A percentile compares a stretch with the other conserved stretches of the same genome.
phyloP scores from a whole-genome alignment of 2,888 invertebrate species.

The Tachina grossa region DNA sequence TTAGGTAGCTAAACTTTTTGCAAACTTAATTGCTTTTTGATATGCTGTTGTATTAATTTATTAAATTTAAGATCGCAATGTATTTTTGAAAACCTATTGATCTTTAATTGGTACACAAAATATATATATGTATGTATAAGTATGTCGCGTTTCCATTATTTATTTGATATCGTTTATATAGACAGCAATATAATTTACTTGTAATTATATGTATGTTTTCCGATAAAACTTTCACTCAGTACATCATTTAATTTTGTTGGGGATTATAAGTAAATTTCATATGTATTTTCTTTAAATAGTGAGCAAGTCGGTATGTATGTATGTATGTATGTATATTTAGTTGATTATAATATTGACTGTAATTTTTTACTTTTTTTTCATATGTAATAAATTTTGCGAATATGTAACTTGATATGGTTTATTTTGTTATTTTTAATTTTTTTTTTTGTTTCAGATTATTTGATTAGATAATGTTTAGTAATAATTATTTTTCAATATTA shows the following conservation, averaged over 20 bases:
- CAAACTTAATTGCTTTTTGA: background rate
- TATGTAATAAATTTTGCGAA: constrained; percentile 18
- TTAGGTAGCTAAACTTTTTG: too few relatives aligned
- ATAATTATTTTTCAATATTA: constrained; percentile 19
- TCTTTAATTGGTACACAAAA: background rate
- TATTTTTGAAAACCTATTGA: constrained; percentile 11
- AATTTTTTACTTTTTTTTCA: background rate
- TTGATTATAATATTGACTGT: constrained; percentile 25
- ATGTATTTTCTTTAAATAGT: constrained; percentile 43
- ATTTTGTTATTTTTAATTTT: constrained; percentile 28
- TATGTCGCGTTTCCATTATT: background rate
- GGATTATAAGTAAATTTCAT: constrained; percentile 27
- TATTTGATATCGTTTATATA: constrained; percentile 23
- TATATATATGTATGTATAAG: background rate
- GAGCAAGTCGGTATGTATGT: constrained; percentile 21
- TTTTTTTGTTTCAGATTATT: constrained; percentile 18
- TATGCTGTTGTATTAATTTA: background rate
- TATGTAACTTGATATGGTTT: constrained; percentile 48
- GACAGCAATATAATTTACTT: constrained; percentile 32
- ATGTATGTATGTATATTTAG: background rate
- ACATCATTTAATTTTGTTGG: background rate
- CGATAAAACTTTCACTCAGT: background rate
- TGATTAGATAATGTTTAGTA: constrained; percentile 7
- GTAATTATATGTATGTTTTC: background rate
- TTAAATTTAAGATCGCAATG: too few relatives aligned